phyloP scores from a whole-genome alignment of 2,797 vertebrate species.

The Spheniscus humboldti region DNA sequence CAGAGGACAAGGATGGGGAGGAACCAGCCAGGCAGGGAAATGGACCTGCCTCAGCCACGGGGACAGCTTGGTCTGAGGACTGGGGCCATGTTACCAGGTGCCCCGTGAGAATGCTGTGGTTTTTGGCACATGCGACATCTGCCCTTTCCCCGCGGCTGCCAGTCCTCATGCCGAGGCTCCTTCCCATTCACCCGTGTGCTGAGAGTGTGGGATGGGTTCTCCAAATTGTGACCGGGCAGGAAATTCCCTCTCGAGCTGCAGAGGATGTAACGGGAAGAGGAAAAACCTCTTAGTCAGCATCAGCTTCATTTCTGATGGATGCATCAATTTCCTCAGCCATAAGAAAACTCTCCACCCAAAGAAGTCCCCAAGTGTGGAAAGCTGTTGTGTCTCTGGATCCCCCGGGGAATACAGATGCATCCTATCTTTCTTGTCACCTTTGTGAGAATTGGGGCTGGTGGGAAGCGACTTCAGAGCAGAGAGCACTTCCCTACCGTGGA shows the following conservation, averaged over 20 bases:
- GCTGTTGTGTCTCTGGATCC: not conserved
- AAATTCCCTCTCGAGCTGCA: conserved; percentile 23
- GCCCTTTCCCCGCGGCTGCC: not conserved
- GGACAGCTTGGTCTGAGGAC: not conserved
- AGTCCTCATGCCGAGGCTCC: not conserved
- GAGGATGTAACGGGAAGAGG: conserved; percentile 29
- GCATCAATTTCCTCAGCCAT: conserved; percentile 13
- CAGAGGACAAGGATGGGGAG: not conserved
- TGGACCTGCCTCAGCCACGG: not conserved
- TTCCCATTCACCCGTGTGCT: not conserved
- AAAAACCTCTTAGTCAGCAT: conserved; percentile 55
- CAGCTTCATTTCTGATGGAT: conserved; percentile 17
- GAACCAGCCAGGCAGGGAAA: not conserved
- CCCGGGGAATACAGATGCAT: conserved; percentile 25
- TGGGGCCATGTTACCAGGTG: not conserved
- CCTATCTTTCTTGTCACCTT: not conserved
- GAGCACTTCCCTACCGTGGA: accelerated
- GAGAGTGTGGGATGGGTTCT: not conserved
- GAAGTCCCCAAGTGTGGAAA: not conserved
- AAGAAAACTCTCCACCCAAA: conserved; percentile 27
- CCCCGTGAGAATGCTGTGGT: not conserved
- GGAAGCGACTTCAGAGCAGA: not conserved
- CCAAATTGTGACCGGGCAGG: not conserved
- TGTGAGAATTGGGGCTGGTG: not conserved
- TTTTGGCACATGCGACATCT: not conserved